Percentiles rank a stretch among this genome's conserved stretches.
Evolutionary conservation across 2,888 invertebrate species (phyloP).

Genomic region (Ephialtes manifestator): DNA sequence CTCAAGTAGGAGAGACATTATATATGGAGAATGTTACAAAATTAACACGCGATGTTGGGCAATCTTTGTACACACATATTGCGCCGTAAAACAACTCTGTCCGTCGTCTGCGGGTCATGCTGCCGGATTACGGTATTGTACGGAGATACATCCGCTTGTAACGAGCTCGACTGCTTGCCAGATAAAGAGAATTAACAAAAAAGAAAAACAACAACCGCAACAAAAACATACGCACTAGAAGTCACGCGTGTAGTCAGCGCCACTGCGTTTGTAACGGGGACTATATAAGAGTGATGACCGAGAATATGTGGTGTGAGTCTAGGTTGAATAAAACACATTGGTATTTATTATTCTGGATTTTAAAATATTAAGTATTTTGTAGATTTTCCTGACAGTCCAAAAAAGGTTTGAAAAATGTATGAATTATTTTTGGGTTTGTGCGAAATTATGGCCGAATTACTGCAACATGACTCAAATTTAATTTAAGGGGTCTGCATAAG

Average conservation of each 20-base stretch:
- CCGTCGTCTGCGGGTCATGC: constrained; percentile 32
- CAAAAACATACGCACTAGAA: constrained; percentile 15
- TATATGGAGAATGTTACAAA: constrained; percentile 45
- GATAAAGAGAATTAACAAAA: constrained; percentile 3
- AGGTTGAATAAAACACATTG: constrained; percentile 41
- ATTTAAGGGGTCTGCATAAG: no score
- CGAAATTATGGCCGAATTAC: no score
- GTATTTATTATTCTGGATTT: no score
- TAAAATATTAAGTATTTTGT: no score
- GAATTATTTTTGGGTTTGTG: no score
- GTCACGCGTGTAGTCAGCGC: not conserved
- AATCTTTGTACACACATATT: constrained; percentile 10
- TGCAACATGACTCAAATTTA: no score
- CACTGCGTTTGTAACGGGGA: constrained; percentile 51
- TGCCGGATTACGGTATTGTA: constrained; percentile 53
- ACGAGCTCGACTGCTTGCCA: constrained; percentile 44
- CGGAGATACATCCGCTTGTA: constrained; percentile 48
- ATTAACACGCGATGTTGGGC: constrained; percentile 41
- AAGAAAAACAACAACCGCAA: not conserved
- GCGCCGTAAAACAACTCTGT: not conserved
- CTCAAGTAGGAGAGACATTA: not conserved
- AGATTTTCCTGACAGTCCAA: no score
- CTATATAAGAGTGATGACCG: constrained; percentile 47
- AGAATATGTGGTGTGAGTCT: constrained; percentile 21
- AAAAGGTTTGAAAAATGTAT: no score